Conservation (phyloP, 2,113 vertebrate species). For the Catharus fuscescens region DNA sequence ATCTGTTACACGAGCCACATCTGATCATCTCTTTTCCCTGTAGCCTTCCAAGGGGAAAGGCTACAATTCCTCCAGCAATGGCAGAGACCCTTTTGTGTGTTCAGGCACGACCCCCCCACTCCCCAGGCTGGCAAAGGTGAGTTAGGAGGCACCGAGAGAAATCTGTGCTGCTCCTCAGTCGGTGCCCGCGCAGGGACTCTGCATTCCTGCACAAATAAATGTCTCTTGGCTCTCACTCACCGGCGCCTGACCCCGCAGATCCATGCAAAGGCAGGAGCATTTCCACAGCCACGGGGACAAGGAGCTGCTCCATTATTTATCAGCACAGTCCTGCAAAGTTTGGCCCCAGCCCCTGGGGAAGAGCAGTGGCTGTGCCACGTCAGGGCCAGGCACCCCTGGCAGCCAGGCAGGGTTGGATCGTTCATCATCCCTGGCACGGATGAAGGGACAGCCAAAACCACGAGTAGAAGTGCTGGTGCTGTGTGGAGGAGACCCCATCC, state of each 20-base stretch:
- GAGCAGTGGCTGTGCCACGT: rapidly evolving
- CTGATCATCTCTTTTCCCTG: background rate
- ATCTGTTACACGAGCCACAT: background rate
- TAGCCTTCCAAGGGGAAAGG: background rate
- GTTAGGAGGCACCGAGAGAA: rapidly evolving
- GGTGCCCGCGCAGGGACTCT: rapidly evolving
- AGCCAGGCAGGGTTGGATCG: rapidly evolving
- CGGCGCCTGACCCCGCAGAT: background rate
- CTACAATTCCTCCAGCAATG: background rate
- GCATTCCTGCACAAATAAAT: background rate
- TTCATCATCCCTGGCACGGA: background rate
- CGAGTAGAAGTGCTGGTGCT: background rate
- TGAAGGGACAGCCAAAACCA: rapidly evolving
- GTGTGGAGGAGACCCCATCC: rapidly evolving
- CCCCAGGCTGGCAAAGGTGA: background rate
- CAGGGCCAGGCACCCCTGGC: rapidly evolving
- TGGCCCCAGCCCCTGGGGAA: background rate
- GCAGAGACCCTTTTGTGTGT: background rate
- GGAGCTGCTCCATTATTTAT: background rate
- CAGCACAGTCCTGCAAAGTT: background rate
- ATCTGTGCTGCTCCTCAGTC: background rate
- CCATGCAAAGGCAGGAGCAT: background rate
- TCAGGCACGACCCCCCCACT: rapidly evolving
- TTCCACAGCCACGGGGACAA: background rate
- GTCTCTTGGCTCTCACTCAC: background rate